Conservation (phyloP, 1,140 invertebrate genomes). For the Drosophila leontia region DNA sequence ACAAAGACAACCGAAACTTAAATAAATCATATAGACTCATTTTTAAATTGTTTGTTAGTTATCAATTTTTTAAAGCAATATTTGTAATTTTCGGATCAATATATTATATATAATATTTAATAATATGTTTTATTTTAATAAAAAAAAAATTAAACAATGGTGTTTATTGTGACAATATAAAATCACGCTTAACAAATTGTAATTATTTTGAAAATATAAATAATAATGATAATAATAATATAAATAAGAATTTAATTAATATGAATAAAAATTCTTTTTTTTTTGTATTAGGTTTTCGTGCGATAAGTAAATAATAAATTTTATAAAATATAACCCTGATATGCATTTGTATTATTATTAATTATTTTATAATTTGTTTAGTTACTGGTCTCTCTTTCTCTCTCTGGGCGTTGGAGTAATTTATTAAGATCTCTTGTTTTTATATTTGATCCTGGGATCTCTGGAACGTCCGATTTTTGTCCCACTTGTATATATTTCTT, state of each 20-base stretch:
- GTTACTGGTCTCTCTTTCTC: slow-evolving; percentile 49
- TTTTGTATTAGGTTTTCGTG: slow-evolving; percentile 7
- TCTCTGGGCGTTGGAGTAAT: slow-evolving; percentile 10
- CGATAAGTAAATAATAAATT: not conserved
- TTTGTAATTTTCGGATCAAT: too few relatives aligned
- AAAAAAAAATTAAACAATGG: too few relatives aligned
- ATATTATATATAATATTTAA: too few relatives aligned
- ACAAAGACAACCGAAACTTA: too few relatives aligned
- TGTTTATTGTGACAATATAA: too few relatives aligned
- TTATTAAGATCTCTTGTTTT: slow-evolving; percentile 22
- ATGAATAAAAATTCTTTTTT: not conserved
- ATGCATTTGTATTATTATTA: slow-evolving; percentile 22
- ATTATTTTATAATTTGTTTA: slow-evolving; percentile 38
- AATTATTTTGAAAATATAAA: not conserved
- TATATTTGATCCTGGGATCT: slow-evolving; percentile 26
- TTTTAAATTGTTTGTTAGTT: too few relatives aligned
- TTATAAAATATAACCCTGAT: slow-evolving; percentile 28
- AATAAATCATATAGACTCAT: too few relatives aligned
- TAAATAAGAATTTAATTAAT: too few relatives aligned
- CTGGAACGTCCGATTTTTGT: slow-evolving; percentile 29
- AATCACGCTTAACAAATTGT: too few relatives aligned
- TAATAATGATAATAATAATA: not conserved
- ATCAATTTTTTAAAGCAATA: too few relatives aligned
- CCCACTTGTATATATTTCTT: not conserved
- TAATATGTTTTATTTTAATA: too few relatives aligned